Evolutionary conservation across 2,797 vertebrate species (phyloP).

Genomic region (Mastacembelus armatus): DNA sequence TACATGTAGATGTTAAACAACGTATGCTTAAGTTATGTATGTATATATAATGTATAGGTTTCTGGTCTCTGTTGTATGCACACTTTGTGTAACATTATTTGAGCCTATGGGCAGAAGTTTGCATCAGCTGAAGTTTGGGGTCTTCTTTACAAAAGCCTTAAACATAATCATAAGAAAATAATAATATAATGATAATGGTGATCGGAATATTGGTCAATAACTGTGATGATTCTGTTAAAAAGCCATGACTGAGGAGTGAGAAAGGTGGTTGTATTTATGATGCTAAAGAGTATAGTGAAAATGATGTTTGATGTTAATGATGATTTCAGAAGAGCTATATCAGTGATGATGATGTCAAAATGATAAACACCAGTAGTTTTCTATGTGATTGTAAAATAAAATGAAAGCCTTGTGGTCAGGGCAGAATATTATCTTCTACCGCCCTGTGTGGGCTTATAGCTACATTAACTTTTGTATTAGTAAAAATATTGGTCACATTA

Average conservation of each 20-base stretch:
- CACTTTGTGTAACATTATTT: conserved; percentile 72
- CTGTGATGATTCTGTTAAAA: conserved; percentile 66
- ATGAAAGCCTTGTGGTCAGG: conserved; percentile 73
- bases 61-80: conserved; percentile 78
- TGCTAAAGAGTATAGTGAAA: conserved; percentile 44
- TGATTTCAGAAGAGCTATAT: no score
- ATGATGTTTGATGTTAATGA: conserved; percentile 50
- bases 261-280: conserved; percentile 57
- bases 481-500: conserved; percentile 82
- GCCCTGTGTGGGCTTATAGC: conserved; percentile 72
- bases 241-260: conserved; percentile 69
- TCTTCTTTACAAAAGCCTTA: conserved; percentile 79
- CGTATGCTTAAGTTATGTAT: conserved; percentile 84
- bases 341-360: conserved; percentile 59
- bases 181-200: conserved; percentile 21
- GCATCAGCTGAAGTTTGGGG: conserved; percentile 73
- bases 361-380: conserved; percentile 78
- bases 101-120: conserved; percentile 60
- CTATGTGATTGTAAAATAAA: conserved; percentile 85
- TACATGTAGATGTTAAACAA: conserved; percentile 77
- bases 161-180: conserved; percentile 66
- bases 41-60: conserved; percentile 82
- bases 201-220: conserved; percentile 54
- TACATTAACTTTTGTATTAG: conserved; percentile 83
- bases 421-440: conserved; percentile 76